Base-by-base conservation (phyloP, 2,888 invertebrate species). In the Apoda limacodes region DNA sequence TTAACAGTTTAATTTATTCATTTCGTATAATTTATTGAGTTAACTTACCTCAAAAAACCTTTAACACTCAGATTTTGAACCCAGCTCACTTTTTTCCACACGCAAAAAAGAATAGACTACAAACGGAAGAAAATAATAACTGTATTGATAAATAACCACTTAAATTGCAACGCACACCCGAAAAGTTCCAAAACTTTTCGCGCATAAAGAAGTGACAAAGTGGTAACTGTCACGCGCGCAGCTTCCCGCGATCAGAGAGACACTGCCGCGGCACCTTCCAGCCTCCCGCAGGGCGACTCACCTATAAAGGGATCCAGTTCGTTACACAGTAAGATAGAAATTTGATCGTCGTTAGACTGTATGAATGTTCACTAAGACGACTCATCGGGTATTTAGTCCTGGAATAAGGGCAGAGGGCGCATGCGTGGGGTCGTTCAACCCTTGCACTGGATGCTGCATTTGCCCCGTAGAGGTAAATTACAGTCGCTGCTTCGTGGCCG, bases 321-420 rank as follows among this genome's bases (percentile, higher is more conserved):
- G 66, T 64, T 69, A 74, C 70, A 68, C 63, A 53, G 59, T 76
- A 76, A 76, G 76, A 76, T 75, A 72, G 71, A 76, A 75, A 68
- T 76, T 78, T 72, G 74, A 71, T 71, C 70, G 76, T 59, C 69
- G 67, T 67, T 63, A 65, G 61, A 45, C 37, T 31, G 48, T 45
- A 60, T 52, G 55, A 61, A 60, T 55, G 63, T 61, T 62, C 60
- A 59, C 62, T 64, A 67, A 72, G 74, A 68, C 64, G 58, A 61
- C 60, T 57, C 62, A 61, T 58, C 59, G 64, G 67, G 60, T 64
- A 61, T 62, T 66, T 65, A 61, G 58, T 50, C 45, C 43, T n/a
- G n/a, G 50, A 56, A 58, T 58, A 58, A 57, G 50, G 45, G 50
- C 44, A 31, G 43, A 39, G 24, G 39, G 60, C 71, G 71, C 71